Evolutionary conservation across 2,888 invertebrate species (phyloP).

Genomic region (Omphaloscelis lunosa): DNA sequence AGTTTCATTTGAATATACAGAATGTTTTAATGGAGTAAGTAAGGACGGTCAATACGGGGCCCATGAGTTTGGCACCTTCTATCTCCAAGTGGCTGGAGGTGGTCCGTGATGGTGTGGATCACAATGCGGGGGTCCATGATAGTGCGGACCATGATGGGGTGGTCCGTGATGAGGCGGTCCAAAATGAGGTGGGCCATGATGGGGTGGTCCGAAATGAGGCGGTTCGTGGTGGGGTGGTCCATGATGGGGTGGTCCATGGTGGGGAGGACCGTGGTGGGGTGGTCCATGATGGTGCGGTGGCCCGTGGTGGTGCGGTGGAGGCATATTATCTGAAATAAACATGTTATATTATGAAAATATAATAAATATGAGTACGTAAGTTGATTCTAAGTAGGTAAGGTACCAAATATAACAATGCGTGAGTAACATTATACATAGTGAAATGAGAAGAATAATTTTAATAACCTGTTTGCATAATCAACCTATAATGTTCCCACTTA

Average conservation of each 20-base stretch:
- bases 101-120: conserved; percentile 37
- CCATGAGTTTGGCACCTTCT: neutral
- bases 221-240: conserved; percentile 39
- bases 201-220: no score
- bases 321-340: conserved; percentile 67
- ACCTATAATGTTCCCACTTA: no score
- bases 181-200: conserved; percentile 30
- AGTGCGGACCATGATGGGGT: conserved; percentile 26
- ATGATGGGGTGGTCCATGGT: conserved; percentile 38
- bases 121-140: conserved; percentile 35
- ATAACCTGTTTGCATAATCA: no score
- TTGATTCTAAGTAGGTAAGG: neutral
- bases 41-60: neutral
- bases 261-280: conserved; percentile 35
- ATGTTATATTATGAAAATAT: neutral
- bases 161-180: conserved; percentile 42
- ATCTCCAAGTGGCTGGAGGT: conserved; percentile 43
- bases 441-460: neutral
- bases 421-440: neutral
- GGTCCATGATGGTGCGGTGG: conserved; percentile 33
- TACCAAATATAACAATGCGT: neutral
- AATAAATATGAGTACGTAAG: neutral
- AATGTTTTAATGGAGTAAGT: conserved; percentile 12
- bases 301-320: conserved; percentile 64
- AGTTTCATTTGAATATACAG: conserved; percentile 38